A percentile compares a stretch with the other conserved stretches of the same genome.
Evolutionary conservation across 2,888 invertebrate species (phyloP).

Genomic region (Diploptera punctata): DNA sequence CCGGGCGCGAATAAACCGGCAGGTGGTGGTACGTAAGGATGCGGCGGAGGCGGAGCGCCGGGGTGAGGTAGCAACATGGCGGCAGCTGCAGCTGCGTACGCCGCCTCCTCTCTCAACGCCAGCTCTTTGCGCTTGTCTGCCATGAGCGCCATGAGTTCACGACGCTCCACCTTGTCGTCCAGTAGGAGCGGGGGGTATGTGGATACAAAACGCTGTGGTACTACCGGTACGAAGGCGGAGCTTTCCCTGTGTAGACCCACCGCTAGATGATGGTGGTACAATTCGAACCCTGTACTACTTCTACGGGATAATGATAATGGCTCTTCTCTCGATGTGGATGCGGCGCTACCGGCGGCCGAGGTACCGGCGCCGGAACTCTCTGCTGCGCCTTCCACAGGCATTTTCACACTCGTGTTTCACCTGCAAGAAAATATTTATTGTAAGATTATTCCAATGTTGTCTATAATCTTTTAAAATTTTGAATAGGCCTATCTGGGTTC

Average conservation of each 20-base stretch:
- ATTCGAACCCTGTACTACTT: constrained; percentile 60
- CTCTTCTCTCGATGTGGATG: not conserved
- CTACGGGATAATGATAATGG: constrained; percentile 41
- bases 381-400: constrained; percentile 35
- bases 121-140: constrained; percentile 86
- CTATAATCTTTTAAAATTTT: too few species aligned
- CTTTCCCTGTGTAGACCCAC: constrained; percentile 61
- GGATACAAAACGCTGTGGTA: constrained; percentile 78
- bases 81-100: constrained; percentile 55
- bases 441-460: too few species aligned
- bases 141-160: constrained; percentile 88
- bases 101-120: constrained; percentile 74
- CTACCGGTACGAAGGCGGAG: constrained; percentile 87
- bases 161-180: constrained; percentile 59
- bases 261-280: constrained; percentile 54
- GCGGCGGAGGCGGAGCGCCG: constrained; percentile 49
- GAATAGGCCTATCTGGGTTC: too few species aligned
- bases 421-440: constrained; percentile 19
- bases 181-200: constrained; percentile 72
- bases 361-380: constrained; percentile 16
- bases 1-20: constrained; percentile 53
- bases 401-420: constrained; percentile 10
- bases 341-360: constrained; percentile 13
- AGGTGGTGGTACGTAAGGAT: constrained; percentile 58
- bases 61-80: constrained; percentile 71